Conservation (phyloP, 2,113 vertebrate genomes). For the Psilopogon haemacephalus region DNA sequence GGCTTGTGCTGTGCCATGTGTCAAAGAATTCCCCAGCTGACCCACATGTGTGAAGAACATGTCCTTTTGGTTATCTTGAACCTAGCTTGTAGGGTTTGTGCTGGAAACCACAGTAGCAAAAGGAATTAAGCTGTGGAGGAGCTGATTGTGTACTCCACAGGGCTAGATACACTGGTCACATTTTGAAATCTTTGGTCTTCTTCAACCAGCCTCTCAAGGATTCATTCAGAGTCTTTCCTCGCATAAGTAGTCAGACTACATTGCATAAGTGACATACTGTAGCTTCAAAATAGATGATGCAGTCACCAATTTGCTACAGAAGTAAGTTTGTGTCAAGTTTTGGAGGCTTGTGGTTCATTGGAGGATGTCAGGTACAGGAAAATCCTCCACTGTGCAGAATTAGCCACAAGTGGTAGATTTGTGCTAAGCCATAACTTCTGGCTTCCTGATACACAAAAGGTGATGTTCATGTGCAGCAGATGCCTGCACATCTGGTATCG, state of each 20-base stretch:
- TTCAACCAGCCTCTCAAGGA: not conserved
- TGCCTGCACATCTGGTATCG: not conserved
- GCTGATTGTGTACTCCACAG: not conserved
- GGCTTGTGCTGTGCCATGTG: not conserved
- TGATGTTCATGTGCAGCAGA: not conserved
- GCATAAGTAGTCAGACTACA: not conserved
- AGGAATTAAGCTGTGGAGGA: not conserved
- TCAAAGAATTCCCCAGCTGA: not conserved
- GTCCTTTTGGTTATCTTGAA: not conserved
- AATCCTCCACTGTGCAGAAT: not conserved
- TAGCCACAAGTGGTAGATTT: not conserved
- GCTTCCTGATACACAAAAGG: not conserved
- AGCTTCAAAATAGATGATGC: not conserved
- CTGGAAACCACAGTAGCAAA: not conserved
- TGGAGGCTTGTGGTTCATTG: not conserved
- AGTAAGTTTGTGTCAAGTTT: not conserved
- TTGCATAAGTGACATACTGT: not conserved
- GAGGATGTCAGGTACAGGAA: not conserved
- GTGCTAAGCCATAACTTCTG: not conserved
- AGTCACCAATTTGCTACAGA: not conserved
- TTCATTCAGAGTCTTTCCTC: not conserved
- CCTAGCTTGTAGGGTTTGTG: not conserved
- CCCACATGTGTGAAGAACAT: not conserved
- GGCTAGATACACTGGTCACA: not conserved
- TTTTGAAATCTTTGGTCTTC: not conserved